Conservation (phyloP, 2,888 invertebrate species). For the Cancer borealis region DNA sequence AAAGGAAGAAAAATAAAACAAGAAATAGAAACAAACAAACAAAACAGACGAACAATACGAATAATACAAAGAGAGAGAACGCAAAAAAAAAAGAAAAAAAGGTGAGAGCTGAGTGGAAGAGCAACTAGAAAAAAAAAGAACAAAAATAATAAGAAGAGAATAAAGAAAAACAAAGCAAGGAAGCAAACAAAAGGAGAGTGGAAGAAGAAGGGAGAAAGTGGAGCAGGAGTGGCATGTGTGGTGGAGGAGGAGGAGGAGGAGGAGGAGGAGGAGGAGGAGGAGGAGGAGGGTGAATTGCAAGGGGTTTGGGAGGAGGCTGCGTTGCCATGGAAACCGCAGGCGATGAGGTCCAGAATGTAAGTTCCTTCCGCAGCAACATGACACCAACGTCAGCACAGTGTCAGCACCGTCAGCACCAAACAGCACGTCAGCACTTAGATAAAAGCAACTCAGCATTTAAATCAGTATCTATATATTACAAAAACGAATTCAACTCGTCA, state of each 20-base stretch:
- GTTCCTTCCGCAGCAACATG: not conserved
- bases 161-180: too few species aligned
- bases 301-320: not conserved
- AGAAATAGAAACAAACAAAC: not conserved
- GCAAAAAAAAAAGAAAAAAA: too few species aligned
- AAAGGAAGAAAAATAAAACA: not conserved
- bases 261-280: slow-evolving; percentile 14
- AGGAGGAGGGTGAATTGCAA: not conserved
- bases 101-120: too few species aligned
- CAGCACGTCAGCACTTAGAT: too few species aligned
- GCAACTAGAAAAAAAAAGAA: too few species aligned
- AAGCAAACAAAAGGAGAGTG: not conserved
- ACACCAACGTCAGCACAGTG: not conserved
- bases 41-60: not conserved
- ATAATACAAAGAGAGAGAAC: too few species aligned
- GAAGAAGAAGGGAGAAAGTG: not conserved
- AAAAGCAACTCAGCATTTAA: too few species aligned
- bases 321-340: not conserved
- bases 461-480: too few species aligned
- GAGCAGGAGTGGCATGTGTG: not conserved
- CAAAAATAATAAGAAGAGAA: too few species aligned
- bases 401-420: too few species aligned
- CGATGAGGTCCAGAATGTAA: not conserved
- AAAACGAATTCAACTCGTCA: too few species aligned
- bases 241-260: not conserved